A percentile compares a stretch with the other conserved stretches of the same genome.
phyloP scores from a whole-genome alignment of 2,113 vertebrate genomes.

The Hystrix cristata region DNA sequence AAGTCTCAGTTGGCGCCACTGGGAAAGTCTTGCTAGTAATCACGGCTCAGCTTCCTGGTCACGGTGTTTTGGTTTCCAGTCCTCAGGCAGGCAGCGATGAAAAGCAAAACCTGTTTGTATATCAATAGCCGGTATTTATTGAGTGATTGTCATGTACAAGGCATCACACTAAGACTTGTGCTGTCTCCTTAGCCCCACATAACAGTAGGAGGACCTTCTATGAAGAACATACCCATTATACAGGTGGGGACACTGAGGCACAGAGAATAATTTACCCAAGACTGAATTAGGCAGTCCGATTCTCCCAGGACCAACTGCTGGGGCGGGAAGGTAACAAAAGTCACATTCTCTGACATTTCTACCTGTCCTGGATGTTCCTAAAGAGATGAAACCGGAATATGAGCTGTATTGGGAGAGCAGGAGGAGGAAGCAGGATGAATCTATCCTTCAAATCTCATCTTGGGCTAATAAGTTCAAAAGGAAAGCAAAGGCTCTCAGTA shows the following conservation, averaged over 20 bases:
- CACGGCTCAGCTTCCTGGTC: background rate
- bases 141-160: background rate
- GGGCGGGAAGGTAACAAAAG: background rate
- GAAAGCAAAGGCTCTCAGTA: background rate
- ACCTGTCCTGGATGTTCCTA: background rate
- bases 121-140: background rate
- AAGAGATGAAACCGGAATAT: background rate
- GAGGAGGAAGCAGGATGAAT: background rate
- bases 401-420: background rate
- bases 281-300: background rate
- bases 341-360: background rate
- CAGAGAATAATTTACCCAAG: background rate
- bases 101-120: background rate
- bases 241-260: slow-evolving; percentile 81
- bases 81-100: background rate
- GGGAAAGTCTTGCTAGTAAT: slow-evolving; percentile 25
- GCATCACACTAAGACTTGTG: background rate
- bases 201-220: slow-evolving; percentile 63
- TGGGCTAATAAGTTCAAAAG: background rate
- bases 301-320: background rate
- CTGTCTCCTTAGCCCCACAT: background rate
- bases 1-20: background rate
- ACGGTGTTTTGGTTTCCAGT: background rate
- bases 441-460: background rate
- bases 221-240: slow-evolving; percentile 77